phyloP scores from a whole-genome alignment of 1,140 invertebrate genomes.

The Calliphora vicina region DNA sequence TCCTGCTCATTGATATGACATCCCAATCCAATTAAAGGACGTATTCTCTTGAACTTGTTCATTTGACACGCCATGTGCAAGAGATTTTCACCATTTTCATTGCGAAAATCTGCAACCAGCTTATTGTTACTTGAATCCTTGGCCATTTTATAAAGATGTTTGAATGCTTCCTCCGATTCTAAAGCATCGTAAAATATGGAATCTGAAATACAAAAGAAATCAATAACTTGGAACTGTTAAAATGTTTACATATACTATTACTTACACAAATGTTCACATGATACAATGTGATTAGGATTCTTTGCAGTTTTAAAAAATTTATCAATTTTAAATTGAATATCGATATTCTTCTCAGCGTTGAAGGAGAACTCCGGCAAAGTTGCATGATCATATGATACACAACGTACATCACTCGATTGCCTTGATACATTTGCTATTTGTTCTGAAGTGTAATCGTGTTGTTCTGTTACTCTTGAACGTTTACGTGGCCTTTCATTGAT shows the following conservation, averaged over 20 bases:
- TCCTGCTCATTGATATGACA: neutral
- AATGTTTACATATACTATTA: too few species aligned
- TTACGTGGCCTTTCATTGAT: neutral
- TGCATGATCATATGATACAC: too few species aligned
- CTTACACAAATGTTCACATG: too few species aligned
- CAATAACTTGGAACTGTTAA: too few species aligned
- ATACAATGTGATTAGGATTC: too few species aligned
- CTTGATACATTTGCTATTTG: too few species aligned
- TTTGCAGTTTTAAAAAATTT: too few species aligned
- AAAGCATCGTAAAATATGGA: neutral
- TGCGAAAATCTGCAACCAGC: neutral
- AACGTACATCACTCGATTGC: too few species aligned
- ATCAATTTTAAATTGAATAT: too few species aligned
- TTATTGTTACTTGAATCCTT: neutral
- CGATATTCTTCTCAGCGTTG: too few species aligned
- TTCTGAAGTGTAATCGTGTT: too few species aligned
- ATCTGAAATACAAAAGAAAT: neutral
- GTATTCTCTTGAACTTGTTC: neutral
- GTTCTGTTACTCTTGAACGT: neutral
- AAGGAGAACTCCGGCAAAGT: too few species aligned
- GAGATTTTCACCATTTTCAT: neutral
- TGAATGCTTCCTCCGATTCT: neutral
- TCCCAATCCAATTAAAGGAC: neutral
- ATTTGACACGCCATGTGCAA: neutral
- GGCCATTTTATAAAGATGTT: neutral